A percentile compares a stretch with the other conserved stretches of the same genome.
These are phyloP conservation scores for Cliona cf. orientalis DNA, from an alignment of 37 sponge, comb jelly and placozoan genomes.

Conservation along the genomic window DNA sequence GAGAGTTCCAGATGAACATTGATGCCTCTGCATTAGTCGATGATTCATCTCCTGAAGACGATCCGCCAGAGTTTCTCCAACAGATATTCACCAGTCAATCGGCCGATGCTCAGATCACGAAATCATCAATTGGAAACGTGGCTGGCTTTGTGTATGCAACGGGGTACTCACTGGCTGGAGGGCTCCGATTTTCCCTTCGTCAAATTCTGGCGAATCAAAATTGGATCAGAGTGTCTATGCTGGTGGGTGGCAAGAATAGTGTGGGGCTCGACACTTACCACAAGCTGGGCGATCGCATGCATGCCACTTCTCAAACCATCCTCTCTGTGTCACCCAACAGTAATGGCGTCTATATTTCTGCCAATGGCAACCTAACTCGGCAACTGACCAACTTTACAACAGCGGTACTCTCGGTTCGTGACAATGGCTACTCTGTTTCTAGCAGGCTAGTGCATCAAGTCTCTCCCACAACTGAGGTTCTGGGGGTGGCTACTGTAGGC, in stretches of 20 bases:
- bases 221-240: constrained; percentile 48
- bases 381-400: constrained; percentile 35
- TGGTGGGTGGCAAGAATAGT: constrained; percentile 19
- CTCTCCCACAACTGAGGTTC: constrained; percentile 21
- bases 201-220: constrained; percentile 53
- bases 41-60: constrained; percentile 5
- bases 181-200: constrained; percentile 44
- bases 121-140: constrained; percentile 22
- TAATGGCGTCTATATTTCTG: not conserved
- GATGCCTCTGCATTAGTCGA: constrained; percentile 59
- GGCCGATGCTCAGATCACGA: constrained; percentile 63
- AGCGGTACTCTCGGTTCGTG: constrained; percentile 27
- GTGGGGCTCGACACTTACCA: constrained; percentile 52
- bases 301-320: constrained; percentile 10
- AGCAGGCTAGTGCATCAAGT: constrained; percentile 20
- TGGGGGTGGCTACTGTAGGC: constrained; percentile 15
- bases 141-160: constrained; percentile 35
- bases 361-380: constrained; percentile 37
- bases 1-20: constrained; percentile 51
- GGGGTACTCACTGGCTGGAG: constrained; percentile 10
- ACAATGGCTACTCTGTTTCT: constrained; percentile 30
- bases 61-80: constrained; percentile 14
- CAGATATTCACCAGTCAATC: constrained; percentile 43
- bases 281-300: constrained; percentile 42
- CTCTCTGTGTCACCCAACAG: constrained; percentile 14